phyloP scores from a whole-genome alignment of 2,888 invertebrate species.

The Coleophora flavipennella region DNA sequence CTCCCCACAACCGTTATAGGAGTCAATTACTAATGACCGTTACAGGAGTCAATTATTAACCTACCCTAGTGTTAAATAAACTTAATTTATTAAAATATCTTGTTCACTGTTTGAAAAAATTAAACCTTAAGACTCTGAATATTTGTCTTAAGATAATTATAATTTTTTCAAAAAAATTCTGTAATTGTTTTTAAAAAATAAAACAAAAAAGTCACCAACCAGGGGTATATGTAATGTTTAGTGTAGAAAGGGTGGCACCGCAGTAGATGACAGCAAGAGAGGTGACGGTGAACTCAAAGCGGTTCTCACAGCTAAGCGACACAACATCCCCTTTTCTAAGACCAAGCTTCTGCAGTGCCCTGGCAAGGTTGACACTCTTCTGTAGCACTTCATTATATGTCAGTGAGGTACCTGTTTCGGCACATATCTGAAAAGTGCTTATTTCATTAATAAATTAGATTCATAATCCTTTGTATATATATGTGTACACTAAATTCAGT shows the following conservation, averaged over 20 bases:
- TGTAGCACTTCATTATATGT: conserved; percentile 73
- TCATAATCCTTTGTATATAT: neutral
- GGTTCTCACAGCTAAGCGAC: conserved; percentile 76
- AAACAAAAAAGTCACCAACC: too few relatives aligned
- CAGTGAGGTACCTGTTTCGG: conserved; percentile 68
- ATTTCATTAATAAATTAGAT: neutral
- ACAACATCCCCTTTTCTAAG: conserved; percentile 72
- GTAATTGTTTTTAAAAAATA: too few relatives aligned
- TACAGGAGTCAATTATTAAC: too few relatives aligned
- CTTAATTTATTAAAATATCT: too few relatives aligned
- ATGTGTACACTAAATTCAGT: too few relatives aligned
- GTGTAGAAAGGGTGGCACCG: conserved; percentile 74
- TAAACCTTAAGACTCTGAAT: too few relatives aligned
- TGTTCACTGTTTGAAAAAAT: too few relatives aligned
- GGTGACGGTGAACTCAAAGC: conserved; percentile 72
- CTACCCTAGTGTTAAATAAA: too few relatives aligned
- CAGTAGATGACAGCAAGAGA: conserved; percentile 70
- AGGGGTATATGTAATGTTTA: conserved; percentile 76
- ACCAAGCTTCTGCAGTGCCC: conserved; percentile 62
- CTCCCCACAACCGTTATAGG: too few relatives aligned
- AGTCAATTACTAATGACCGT: too few relatives aligned
- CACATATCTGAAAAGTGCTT: conserved; percentile 67
- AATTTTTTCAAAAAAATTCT: too few relatives aligned
- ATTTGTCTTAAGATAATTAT: too few relatives aligned
- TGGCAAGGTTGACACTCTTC: conserved; percentile 69